Evolutionary conservation across 2,888 invertebrate genomes (phyloP), one percentile per base, ranked within the genome.

Genomic region (Acanthosepion pharaonis): DNA sequence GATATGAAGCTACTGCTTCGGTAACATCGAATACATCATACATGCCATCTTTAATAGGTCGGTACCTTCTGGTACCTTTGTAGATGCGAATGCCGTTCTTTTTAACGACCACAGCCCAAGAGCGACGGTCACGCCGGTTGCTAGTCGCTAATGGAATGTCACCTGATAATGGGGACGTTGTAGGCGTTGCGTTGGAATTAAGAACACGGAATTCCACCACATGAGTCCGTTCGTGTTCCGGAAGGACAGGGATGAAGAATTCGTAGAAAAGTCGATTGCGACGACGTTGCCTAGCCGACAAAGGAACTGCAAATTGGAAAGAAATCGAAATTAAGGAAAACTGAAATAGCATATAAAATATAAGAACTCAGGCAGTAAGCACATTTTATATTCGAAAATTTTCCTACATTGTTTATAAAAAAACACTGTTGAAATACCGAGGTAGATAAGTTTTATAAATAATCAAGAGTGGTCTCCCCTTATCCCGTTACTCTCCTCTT

Each of bases 161-260:
- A 4, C 3, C 18, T n/a, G 33, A 78, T n/a, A 93, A 28, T 53
- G 49, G 51, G 20, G 93, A 53, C 93, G 51, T 93, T 51, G 28
- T 49, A 20, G 93, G 5, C 0, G 23, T 5, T 5, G 93, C 9
- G 78, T 92, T 18, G 64, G 94, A 94, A 48, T 95, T 95, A 18
- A 95, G 95, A 94, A 96, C 95, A 25, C 97, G 96, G 53, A 97
- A 94, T 95, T 97, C 97, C 0, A 96, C 96, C 64, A 96, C 94
- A 91, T 95, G 95, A 1, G 96, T 95, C 8, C 94, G 95, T 94
- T 97, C 97, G 33, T 96, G 95, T 53, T 94, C 94, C 6, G 96
- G 96, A 25, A 97, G 94, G 15, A 95, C 94, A 9, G 96, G 96
- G 23, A 97, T 95, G 20, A 95, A 94, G 95, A 96, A 96, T 42